Percentiles rank a stretch among this genome's conserved stretches.
Evolutionary conservation across 2,797 vertebrate genomes (phyloP).

Genomic region (Anolis apletophallus): DNA sequence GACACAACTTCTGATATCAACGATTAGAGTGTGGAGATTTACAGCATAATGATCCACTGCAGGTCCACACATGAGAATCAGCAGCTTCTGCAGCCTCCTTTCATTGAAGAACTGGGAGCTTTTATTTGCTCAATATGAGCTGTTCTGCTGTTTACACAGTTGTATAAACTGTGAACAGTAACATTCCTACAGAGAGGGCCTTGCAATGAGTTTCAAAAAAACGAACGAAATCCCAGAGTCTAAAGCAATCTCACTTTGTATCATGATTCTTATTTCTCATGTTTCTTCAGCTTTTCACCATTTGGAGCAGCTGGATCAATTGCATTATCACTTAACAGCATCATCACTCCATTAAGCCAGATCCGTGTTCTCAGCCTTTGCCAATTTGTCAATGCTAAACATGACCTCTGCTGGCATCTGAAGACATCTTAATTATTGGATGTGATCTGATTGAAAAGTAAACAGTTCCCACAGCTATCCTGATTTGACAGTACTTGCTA

Average conservation of each 20-base stretch:
- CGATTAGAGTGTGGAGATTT: neutral
- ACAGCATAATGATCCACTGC: neutral
- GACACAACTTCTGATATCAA: neutral
- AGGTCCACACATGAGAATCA: neutral
- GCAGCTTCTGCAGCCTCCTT: neutral
- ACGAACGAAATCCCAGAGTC: neutral
- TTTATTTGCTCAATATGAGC: neutral
- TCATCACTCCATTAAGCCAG: fast-evolving
- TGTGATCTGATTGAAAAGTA: neutral
- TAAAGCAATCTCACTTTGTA: fast-evolving
- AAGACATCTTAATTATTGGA: neutral
- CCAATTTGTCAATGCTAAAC: neutral
- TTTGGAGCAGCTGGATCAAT: fast-evolving
- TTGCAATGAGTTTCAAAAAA: fast-evolving
- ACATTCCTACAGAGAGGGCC: fast-evolving
- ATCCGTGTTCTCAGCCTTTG: neutral
- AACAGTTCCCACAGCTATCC: conserved; percentile 19
- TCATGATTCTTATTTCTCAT: neutral
- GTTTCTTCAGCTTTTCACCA: neutral
- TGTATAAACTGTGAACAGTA: fast-evolving
- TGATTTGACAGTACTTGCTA: conserved; percentile 18
- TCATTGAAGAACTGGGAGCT: neutral
- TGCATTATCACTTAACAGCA: neutral
- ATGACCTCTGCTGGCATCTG: neutral
- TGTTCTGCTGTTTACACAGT: conserved; percentile 2